Evolutionary conservation across 2,797 vertebrate species (phyloP).

Genomic region (Gymnodraco acuticeps): DNA sequence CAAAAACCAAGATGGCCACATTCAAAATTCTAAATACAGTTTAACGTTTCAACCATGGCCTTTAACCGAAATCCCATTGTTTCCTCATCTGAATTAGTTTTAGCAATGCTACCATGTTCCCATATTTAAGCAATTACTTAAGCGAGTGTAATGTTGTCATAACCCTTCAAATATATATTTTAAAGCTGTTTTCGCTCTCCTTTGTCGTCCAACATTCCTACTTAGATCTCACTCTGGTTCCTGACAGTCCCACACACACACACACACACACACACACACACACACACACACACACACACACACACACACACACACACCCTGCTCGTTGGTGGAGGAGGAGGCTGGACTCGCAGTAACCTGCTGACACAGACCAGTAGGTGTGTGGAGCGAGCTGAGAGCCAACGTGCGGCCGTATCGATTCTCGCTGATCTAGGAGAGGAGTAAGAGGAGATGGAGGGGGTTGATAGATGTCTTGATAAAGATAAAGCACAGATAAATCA

Average conservation of each 20-base stretch:
- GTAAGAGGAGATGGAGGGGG: conserved; percentile 58
- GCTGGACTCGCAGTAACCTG: conserved; percentile 45
- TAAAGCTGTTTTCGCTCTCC: background rate
- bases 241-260: background rate
- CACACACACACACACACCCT: background rate
- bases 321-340: conserved; percentile 9
- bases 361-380: conserved; percentile 74
- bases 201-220: background rate
- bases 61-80: background rate
- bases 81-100: background rate
- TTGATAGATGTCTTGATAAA: conserved; percentile 75
- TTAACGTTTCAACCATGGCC: too few species aligned
- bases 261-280: too few species aligned
- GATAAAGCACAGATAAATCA: conserved; percentile 80
- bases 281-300: background rate
- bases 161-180: background rate
- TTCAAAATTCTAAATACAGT: too few species aligned
- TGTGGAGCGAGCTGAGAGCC: conserved; percentile 60
- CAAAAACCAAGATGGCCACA: too few species aligned
- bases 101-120: background rate
- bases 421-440: conserved; percentile 51
- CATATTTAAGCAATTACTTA: background rate
- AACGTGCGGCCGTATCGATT: conserved; percentile 64
- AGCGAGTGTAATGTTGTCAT: background rate
- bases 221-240: conserved; percentile 1